Base-by-base conservation (phyloP, 2,797 vertebrate species). In the Neoniphon sammara region DNA sequence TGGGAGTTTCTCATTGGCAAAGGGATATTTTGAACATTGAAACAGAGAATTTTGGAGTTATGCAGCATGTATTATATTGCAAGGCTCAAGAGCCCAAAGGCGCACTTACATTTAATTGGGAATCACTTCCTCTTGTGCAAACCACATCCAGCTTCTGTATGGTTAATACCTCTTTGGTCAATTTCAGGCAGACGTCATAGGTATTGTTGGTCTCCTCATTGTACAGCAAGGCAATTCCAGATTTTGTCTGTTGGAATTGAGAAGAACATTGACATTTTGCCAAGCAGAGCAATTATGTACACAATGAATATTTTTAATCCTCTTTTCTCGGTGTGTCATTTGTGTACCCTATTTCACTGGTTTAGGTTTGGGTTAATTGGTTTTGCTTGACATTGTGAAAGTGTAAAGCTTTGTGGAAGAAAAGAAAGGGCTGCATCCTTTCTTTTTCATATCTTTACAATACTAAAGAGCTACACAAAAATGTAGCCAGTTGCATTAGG, bases 131-230 rank as follows among this genome's bases (percentile, higher is more conserved):
- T 78, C 87, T 92, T 44, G 95, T 92, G 88, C 96, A 95, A 87
- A 98, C 70, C 84, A 98, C 96, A 73, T 98, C 97, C 92, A 97
- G 96, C 85, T 95, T 97, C 93, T 98, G 97, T 84, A 98, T 90
- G 81, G 95, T 97, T 88, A 98, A 90, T 62, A 89, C 89, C 85
- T 97, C 97, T 91, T 94, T 96, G 49, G 93, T 96, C 89, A 98
- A 91, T 93, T 95, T 95, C 89, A 98, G 90, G 81, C 95, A 95
- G 89, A 98, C 92, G 62, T 97, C 96, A 63, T 93, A 96, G 73
- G 96, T 93, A 81, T 96, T 96, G 89, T 92, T 94, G 21, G 92
- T 96, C 68, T 91, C 93, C 83, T 96, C 94, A 63, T 95, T 94
- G 87, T 95, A 96, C 75, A 96, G 86, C 88, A 96, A 87, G 78